phyloP scores from a whole-genome alignment of 2,888 invertebrate species.

The Corythucha ciliata region DNA sequence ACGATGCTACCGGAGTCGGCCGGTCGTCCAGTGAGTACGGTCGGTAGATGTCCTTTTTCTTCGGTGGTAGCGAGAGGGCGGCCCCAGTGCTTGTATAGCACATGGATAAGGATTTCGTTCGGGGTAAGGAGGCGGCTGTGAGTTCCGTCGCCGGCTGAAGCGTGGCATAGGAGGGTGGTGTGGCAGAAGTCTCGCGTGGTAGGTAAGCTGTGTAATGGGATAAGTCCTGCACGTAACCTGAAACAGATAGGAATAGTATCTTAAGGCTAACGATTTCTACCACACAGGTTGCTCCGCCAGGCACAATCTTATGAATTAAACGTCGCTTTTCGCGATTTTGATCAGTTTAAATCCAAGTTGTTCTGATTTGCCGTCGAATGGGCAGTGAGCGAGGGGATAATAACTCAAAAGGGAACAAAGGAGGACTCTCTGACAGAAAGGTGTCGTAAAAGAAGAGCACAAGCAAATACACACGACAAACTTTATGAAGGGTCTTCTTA shows the following conservation, averaged over 20 bases:
- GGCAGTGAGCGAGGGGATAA: no score
- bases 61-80: constrained; percentile 58
- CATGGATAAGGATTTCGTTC: constrained; percentile 61
- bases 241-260: constrained; percentile 39
- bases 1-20: constrained; percentile 27
- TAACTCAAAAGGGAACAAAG: no score
- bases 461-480: no score
- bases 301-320: no score
- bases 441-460: no score
- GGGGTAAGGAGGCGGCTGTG: constrained; percentile 32
- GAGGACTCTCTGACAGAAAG: no score
- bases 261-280: not conserved
- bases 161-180: constrained; percentile 34
- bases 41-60: constrained; percentile 83
- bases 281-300: no score
- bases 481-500: no score
- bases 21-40: constrained; percentile 65
- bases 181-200: constrained; percentile 44
- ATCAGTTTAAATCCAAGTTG: no score
- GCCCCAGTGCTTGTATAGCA: constrained; percentile 67
- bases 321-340: no score
- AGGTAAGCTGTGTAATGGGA: constrained; percentile 68
- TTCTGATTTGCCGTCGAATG: no score
- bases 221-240: constrained; percentile 71
- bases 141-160: constrained; percentile 33